Evolutionary conservation across 1,140 invertebrate species (phyloP).

Genomic region (Ptiloglossa arizonensis): DNA sequence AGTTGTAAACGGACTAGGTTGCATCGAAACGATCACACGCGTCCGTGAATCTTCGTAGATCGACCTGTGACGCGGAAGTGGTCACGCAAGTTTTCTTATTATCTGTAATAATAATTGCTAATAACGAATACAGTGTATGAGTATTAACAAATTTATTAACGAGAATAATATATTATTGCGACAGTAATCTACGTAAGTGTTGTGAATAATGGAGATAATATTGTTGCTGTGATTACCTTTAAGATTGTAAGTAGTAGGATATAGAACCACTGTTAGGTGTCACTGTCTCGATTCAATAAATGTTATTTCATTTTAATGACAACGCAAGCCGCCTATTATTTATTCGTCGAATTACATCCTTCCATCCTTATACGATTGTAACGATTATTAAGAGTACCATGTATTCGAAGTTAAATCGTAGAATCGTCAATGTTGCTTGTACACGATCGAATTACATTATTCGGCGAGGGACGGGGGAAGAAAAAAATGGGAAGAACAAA

Average conservation of each 20-base stretch:
- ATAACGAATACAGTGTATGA: conserved; percentile 79
- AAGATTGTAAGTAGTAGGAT: conserved; percentile 82
- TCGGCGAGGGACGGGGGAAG: too few relatives aligned
- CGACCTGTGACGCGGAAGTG: conserved; percentile 57
- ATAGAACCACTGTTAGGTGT: conserved; percentile 81
- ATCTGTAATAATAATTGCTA: conserved; percentile 76
- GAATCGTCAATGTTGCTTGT: background rate
- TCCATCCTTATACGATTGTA: background rate
- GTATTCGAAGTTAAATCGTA: too few relatives aligned
- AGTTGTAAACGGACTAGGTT: background rate
- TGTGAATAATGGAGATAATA: conserved; percentile 82
- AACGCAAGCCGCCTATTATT: conserved; percentile 32
- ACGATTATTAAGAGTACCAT: too few relatives aligned
- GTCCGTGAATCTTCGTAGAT: background rate
- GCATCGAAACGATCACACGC: background rate
- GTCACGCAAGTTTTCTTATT: conserved; percentile 69
- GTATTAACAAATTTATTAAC: conserved; percentile 80
- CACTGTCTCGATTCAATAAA: conserved; percentile 82
- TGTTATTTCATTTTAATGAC: conserved; percentile 82
- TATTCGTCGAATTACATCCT: background rate
- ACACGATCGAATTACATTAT: too few relatives aligned
- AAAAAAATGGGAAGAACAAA: too few relatives aligned
- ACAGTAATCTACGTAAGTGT: conserved; percentile 82
- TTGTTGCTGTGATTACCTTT: conserved; percentile 83
- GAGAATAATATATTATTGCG: conserved; percentile 79